Base-by-base conservation (phyloP, 2,888 invertebrate species). In the Molanna angustata region DNA sequence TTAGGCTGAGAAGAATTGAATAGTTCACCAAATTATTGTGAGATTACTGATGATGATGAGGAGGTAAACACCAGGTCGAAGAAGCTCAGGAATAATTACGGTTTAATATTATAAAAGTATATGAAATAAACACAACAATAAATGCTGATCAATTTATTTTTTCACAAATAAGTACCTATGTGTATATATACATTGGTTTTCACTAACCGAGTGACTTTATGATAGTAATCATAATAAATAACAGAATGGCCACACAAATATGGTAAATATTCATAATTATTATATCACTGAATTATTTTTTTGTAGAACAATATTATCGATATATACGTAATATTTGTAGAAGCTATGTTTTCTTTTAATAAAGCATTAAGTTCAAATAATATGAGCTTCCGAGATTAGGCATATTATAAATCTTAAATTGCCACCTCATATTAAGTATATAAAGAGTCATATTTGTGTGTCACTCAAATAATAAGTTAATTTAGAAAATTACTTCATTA, bases 111-210 rank as follows among this genome's bases (percentile, higher is more conserved):
- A 27, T 27, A 27, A 4, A 27, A 27, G 27, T 4, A 27, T 27
- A 27, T 27, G 11, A 27, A 27, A 7, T 7, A 27, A 27, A 27
- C 27, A 27, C 4, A 27, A 11, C 27, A 20, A 37, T 41, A 18
- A 49, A 54, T 49, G 54, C 51, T 56, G 56, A 58, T 58, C 50
- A 56, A 54, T 58, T 58, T 58, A 58, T 58, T 56, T 53, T 35
- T 51, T 58, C 56, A 56, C 56, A 56, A 58, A 51, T 58, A 56
- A 58, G 53, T 56, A 56, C 52, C 58, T 56, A 58, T 53, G 56
- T 58, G 58, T 58, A 54, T 58, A 58, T 58, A 43, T 58, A 58
- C 56, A 58, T 56, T 53, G 58, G 56, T 58, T 57, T 57, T 58
- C 58, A 58, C 58, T 58, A 58, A 58, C 58, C 58, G 35, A 58